Base-by-base conservation (phyloP, 1,140 invertebrate species). In the Dermatophagoides farinae region DNA sequence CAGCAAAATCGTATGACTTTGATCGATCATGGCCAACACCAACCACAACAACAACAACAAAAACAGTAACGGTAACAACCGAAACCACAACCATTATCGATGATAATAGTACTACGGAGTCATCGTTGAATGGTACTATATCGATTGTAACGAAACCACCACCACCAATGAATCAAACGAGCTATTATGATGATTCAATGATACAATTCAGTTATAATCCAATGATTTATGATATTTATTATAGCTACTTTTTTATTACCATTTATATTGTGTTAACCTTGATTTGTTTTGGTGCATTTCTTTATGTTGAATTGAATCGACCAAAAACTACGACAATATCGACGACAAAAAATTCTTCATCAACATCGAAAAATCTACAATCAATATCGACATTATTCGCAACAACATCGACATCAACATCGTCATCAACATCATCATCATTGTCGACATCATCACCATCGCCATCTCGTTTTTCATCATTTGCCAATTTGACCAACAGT, bases 391-490 rank as follows among this genome's bases (percentile, higher is more conserved):
- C 53, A 37, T 44, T 55, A 16, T 55, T 55, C 25, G 25, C 53
- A 11, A 55, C 53, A 23, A 23, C 53, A 22, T 55, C 53, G 1
- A 38, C 53, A 11, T 14, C 53, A 11, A 41, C 53, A 11, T 38
- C 53, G 2, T 38, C 53, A 20, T 55, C 53, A 44, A 38, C 53
- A 44, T 55, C 53, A n/a, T 55, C 25, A 11, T 55, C 53, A 10
- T 22, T 54, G 8, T 54, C 52, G 2, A 23, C 53, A n/a, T 55
- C 53, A 41, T 55, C 53, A n/a, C 53, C 53, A 23, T 39, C 23
- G 11, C 53, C 53, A 41, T 55, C 53, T 55, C 53, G 53, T 12
- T 55, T 55, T 23, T 55, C 53, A 14, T 55, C 53, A 55, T 14
- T 55, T 14, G 53, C 25, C 25, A 55, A 55, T 40, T 14, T 55